These are phyloP conservation scores for Thaleichthys pacificus DNA, from an alignment of 2,797 vertebrate genomes.

Conservation along the genomic window DNA sequence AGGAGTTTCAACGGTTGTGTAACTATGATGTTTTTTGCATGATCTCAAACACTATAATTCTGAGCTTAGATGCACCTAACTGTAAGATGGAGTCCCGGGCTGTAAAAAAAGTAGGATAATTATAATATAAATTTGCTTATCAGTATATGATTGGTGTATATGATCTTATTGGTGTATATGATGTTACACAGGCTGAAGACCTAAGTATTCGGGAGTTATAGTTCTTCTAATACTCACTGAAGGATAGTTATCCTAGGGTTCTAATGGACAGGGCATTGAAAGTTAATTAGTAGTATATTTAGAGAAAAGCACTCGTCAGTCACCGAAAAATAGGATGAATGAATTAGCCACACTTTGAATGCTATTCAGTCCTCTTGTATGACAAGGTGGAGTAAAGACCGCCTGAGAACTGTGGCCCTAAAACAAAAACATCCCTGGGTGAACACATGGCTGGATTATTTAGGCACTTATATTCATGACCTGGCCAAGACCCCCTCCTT, in stretches of 20 bases:
- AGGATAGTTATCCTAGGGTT: not conserved
- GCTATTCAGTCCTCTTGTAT: slow-evolving; percentile 8
- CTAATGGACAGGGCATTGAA: slow-evolving; percentile 25
- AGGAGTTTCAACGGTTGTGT: not conserved
- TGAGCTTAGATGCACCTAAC: not conserved
- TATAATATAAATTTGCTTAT: not conserved
- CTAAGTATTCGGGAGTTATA: not conserved
- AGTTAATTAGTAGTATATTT: slow-evolving; percentile 47
- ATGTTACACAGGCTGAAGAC: not conserved
- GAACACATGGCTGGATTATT: slow-evolving; percentile 73
- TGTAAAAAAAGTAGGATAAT: not conserved
- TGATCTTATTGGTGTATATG: not conserved
- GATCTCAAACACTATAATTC: not conserved
- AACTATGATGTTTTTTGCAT: not conserved
- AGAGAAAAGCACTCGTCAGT: slow-evolving; percentile 21
- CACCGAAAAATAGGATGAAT: slow-evolving; percentile 20
- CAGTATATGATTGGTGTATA: not conserved
- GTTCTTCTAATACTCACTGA: not conserved
- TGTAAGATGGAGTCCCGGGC: not conserved
- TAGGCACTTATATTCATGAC: slow-evolving; percentile 80
- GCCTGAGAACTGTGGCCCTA: slow-evolving; percentile 4
- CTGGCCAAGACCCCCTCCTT: slow-evolving; percentile 49
- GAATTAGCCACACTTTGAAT: slow-evolving; percentile 33
- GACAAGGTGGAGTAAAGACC: slow-evolving; percentile 17
- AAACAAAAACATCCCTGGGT: slow-evolving; percentile 18